Evolutionary conservation across 2,797 vertebrate species (phyloP).

Genomic region (Ceryle rudis): DNA sequence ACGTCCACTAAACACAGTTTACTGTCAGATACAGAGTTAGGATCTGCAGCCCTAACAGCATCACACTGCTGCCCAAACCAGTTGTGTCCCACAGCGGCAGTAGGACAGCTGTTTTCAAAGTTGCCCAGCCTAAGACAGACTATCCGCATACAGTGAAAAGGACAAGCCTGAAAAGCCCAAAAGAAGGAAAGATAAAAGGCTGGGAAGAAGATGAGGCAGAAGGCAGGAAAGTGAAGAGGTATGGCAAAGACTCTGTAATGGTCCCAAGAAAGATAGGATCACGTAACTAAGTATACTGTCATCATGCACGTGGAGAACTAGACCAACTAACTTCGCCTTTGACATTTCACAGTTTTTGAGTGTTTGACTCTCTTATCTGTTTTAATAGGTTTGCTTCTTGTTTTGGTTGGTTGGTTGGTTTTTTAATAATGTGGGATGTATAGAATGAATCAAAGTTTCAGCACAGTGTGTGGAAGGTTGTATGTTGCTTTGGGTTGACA

Average conservation of each 20-base stretch:
- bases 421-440: not conserved
- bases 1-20: conserved; percentile 24
- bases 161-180: not conserved
- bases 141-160: not conserved
- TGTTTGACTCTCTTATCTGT: not conserved
- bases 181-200: not conserved
- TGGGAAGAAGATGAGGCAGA: not conserved
- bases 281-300: not conserved
- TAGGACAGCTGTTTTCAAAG: not conserved
- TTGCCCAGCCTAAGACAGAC: not conserved
- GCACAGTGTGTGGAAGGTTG: not conserved
- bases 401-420: not conserved
- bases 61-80: not conserved
- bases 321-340: not conserved
- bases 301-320: not conserved
- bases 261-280: not conserved
- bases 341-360: not conserved
- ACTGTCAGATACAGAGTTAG: conserved; percentile 4
- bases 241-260: not conserved
- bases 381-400: not conserved
- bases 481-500: not conserved
- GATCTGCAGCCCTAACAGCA: conserved; percentile 20
- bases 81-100: not conserved
- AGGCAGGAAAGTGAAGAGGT: not conserved
- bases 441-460: not conserved